Base-by-base conservation (phyloP, 2,113 vertebrate species). In the Dolichallabes microphthalmus region DNA sequence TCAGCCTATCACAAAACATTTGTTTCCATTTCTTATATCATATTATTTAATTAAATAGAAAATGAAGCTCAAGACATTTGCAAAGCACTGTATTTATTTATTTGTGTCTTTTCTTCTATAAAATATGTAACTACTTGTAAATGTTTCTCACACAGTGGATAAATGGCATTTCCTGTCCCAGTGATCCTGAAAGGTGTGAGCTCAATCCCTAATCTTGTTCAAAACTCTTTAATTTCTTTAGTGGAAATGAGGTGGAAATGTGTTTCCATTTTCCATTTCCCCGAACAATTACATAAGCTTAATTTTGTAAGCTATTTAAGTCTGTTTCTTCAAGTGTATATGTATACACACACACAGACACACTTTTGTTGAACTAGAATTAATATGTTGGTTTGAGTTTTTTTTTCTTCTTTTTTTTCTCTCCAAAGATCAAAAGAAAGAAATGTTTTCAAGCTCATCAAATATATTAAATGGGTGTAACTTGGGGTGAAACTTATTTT, bases 81-180 rank as follows among this genome's bases (percentile, higher is more conserved):
- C 45, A 45, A 45, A 45, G 45, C 8, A 45, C 45, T 45, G 45
- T 45, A 22, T 39, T 1, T 25, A 4, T 69, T 39, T 58, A 0
- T 79, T 63, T n/a, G n/a, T 0, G 6, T 9, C 2, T 68, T 35
- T 39, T 69, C 17, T 10, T 69, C 66, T 3, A 3, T 35, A 50
- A 71, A 78, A 52, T 60, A 0, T 25, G 6, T 77, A 66, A 53
- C 60, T 83, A 50, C 86, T 15, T 88, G 4, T 66, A 19, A 11
- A 71, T 69, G 86, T 85, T 75, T 88, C 35, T 82, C 87, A 78
- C 89, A 4, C 91, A 95, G 94, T 95, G 90, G 91, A 95, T 88
- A 94, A 92, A 83, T 95, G 94, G 94, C 90, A 94, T 89, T 95
- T 95, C 90, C 89, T 95, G 66, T 89, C 87, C 81, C 84, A 87